These are phyloP conservation scores for Fistularia commersonii DNA, from an alignment of 2,797 vertebrate genomes.

Conservation along the genomic window DNA sequence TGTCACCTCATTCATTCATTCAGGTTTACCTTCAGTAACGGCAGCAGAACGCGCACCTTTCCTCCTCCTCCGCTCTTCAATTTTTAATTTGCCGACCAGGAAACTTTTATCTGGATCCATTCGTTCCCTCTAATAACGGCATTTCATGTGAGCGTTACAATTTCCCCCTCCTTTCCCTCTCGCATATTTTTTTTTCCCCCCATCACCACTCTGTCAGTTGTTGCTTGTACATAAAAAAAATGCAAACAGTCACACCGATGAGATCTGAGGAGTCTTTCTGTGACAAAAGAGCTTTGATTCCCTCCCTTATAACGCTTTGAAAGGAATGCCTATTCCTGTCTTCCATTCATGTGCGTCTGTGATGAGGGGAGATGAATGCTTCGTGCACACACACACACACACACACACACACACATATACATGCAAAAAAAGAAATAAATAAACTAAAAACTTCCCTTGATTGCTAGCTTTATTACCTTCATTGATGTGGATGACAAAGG, in stretches of 20 bases:
- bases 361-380: conserved; percentile 44
- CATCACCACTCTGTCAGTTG: conserved; percentile 41
- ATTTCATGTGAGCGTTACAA: no score
- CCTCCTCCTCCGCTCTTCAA: no score
- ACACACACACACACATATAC: conserved; percentile 8
- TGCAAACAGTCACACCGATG: conserved; percentile 19
- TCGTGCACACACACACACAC: conserved; percentile 18
- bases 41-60: no score
- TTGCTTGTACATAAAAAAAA: conserved; percentile 19
- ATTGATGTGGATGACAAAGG: conserved; percentile 54
- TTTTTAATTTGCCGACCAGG: no score
- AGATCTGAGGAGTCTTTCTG: conserved; percentile 46
- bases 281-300: conserved; percentile 58
- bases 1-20: no score
- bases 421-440: conserved; percentile 13
- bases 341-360: conserved; percentile 54
- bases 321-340: conserved; percentile 62
- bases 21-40: no score
- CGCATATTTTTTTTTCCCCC: no score
- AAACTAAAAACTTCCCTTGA: conserved; percentile 44
- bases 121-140: no score
- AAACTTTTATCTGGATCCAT: no score
- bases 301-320: conserved; percentile 51
- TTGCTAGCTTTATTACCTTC: conserved; percentile 58
- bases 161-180: no score